These are phyloP conservation scores for Poecilia wingei DNA, from an alignment of 2,797 vertebrate genomes.

Conservation along the genomic window DNA sequence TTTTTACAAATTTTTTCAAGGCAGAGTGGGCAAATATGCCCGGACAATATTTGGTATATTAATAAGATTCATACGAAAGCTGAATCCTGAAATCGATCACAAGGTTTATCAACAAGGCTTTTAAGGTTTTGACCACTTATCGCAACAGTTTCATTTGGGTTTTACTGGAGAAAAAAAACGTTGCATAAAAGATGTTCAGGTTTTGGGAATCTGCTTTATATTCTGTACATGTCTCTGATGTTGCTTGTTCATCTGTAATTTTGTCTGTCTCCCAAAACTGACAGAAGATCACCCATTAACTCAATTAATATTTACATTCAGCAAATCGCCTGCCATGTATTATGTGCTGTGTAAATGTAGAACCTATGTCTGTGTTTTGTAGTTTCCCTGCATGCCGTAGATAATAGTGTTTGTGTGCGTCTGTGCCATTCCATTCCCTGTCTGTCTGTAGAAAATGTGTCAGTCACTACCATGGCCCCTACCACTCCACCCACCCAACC, in stretches of 20 bases:
- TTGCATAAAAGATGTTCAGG: background rate
- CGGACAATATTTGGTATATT: background rate
- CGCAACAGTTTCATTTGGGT: background rate
- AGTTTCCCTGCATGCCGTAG: conserved; percentile 66
- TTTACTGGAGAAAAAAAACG: no score
- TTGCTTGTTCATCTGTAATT: conserved; percentile 9
- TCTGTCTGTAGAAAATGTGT: conserved; percentile 79
- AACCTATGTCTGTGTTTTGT: conserved; percentile 32
- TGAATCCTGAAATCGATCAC: background rate
- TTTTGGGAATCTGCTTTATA: background rate
- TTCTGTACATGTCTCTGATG: conserved; percentile 18
- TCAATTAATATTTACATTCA: conserved; percentile 19
- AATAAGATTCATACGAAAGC: background rate
- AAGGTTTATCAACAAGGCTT: background rate
- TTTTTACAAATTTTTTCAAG: background rate
- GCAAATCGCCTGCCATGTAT: conserved; percentile 42
- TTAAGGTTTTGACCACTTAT: background rate
- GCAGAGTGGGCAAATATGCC: background rate
- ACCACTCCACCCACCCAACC: conserved; percentile 58
- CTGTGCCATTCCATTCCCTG: conserved; percentile 64
- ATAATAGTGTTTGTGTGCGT: conserved; percentile 60
- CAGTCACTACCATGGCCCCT: conserved; percentile 68
- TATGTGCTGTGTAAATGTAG: conserved; percentile 34
- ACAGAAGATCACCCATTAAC: conserved; percentile 21
- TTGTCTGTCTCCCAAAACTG: conserved; percentile 24